These are phyloP conservation scores for Asobara japonica DNA, from an alignment of 1,140 invertebrate genomes.

Conservation along the genomic window DNA sequence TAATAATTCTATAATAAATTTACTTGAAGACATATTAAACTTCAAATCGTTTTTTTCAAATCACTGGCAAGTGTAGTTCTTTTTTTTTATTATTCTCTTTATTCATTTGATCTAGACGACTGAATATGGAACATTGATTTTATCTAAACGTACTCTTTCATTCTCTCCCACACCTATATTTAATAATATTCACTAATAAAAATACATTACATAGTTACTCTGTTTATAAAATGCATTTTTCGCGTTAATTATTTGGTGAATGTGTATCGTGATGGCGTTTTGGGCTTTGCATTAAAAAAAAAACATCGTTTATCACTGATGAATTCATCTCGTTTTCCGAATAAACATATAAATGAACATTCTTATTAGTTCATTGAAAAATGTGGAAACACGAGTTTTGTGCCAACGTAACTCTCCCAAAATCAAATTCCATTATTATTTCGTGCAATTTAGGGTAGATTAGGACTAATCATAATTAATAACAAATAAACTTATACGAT, in stretches of 20 bases:
- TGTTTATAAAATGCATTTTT: not conserved
- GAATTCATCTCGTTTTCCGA: not conserved
- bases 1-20: conserved; percentile 32
- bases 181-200: conserved; percentile 22
- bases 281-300: not conserved
- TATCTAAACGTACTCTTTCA: conserved; percentile 6
- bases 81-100: no score
- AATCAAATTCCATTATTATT: not conserved
- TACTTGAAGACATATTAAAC: conserved; percentile 39
- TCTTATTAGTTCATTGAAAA: not conserved
- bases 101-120: not conserved
- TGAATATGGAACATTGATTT: conserved; percentile 49
- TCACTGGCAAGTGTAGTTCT: conserved; percentile 62
- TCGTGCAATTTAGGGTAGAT: not conserved
- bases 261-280: conserved; percentile 9
- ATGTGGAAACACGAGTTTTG: not conserved
- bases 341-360: not conserved
- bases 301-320: not conserved
- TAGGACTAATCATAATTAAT: not conserved
- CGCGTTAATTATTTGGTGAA: conserved; percentile 11
- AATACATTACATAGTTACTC: conserved; percentile 36
- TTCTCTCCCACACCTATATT: conserved; percentile 35
- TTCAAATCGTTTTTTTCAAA: conserved; percentile 60
- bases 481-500: not conserved
- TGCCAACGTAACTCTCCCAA: not conserved